Base-by-base conservation (phyloP, 64 coral and sea anemone genomes). In the Cladopsammia gracilis region DNA sequence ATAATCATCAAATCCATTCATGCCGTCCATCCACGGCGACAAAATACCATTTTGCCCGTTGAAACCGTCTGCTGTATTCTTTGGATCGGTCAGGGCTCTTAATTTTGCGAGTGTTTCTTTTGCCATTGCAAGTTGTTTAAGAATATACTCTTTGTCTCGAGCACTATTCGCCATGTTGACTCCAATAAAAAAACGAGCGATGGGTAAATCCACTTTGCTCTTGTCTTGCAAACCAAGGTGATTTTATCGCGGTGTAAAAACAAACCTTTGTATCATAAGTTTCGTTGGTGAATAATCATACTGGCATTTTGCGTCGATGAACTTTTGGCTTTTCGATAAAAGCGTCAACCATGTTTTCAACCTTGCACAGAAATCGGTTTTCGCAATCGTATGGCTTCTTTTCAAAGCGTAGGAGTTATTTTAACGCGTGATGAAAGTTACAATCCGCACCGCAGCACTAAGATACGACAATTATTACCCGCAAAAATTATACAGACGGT, bases 101-200 rank as follows among this genome's bases (percentile, higher is more conserved):
- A 93, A 70, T 24, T 85, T 86, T 2, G 46, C 48, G 0, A 93
- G 73, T 7, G 91, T 93, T 58, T 93, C 79, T 70, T 87, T 93
- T 7, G 91, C 91, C 25, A 86, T 42, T 1, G 46, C 74, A 53
- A 93, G 85, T 44, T 93, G 91, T 64, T 87, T 64, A 48, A 86
- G 73, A 18, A 93, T 87, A 14, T 86, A 71, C 47, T 93, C 82
- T 76, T 75, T 75, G 8, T 93, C 91, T 13, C 58, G 61, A 77
- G 85, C 47, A 26, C 51, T 57, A 59, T 87, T 93, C 24, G 91
- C 57, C 91, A 87, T 93, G 58, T 84, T 48, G 67, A 22, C 67
- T 10, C 2, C 3, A 2, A 10, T 14, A 49, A 49, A 68, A 68
- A 66, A 23, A n/a, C 80, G 14, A 22, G 26, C 24, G 19, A 25